Evolutionary conservation across 2,113 vertebrate genomes (phyloP), one percentile per base, ranked within the genome.

Genomic region (Sula dactylatra): DNA sequence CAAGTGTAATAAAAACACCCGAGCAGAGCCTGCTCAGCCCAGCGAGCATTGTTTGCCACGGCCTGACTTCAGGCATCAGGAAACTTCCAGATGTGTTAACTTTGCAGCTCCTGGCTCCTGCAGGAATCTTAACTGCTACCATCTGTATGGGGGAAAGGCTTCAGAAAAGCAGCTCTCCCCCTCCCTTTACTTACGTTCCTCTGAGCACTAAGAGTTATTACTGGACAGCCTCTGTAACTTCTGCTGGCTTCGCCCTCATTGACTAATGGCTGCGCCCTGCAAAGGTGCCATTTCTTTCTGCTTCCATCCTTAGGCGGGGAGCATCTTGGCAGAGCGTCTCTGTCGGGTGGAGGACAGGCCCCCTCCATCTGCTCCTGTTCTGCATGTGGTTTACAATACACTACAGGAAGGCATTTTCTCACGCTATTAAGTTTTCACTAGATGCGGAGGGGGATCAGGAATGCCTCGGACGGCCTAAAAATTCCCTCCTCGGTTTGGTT

Each of bases 101-200:
- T 97, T 95, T 91, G 93, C 90, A 10, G 50, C 95, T 97, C 84
- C 94, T 94, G 94, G 93, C 93, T 97, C 90, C 95, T 95, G 91
- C 95, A 96, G 94, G 93, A 97, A 98, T 97, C 96, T 97, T 98
- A 98, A 98, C 95, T 94, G 95, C 86, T 97, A 96, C 95, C 97
- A 98, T 95, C 96, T 98, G 96, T 79, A 93, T 0, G 0, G 86
- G 62, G 64, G 20, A 95, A 91, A 94, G 72, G 77, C 78, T 90
- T 91, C 0, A 1, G 83, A 69, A 95, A 81, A 90, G 86, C 56
- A 59, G 70, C 64, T 78, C 70, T 74, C 74, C 59, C 55, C 83
- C 67, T 80, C 27, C 31, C 55, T 92, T 85, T 65, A 50, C 52
- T 94, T 66, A 38, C 3, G 8, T 65, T 95, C 73, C 64, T 87